Conservation (phyloP, 2,888 invertebrate species). For the Ophioninae sp. region DNA sequence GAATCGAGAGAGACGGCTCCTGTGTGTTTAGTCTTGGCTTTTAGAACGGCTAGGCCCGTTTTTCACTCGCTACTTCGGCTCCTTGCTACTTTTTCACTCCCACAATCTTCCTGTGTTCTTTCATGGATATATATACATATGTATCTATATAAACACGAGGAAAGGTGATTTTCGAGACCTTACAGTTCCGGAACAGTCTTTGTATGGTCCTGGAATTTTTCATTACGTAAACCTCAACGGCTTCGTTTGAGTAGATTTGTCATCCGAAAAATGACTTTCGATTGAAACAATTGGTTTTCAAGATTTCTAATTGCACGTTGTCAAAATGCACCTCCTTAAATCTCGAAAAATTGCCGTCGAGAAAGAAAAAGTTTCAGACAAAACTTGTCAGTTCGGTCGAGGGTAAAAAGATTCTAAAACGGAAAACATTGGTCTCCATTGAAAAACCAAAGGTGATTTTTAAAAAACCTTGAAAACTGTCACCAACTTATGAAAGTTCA, state of each 20-base stretch:
- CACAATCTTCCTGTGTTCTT: background rate
- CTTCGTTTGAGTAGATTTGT: background rate
- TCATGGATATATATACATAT: background rate
- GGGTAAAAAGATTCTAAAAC: too few species aligned
- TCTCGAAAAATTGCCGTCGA: too few species aligned
- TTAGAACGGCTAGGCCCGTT: conserved; percentile 16
- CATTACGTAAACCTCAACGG: background rate
- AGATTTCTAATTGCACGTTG: too few species aligned
- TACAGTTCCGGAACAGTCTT: background rate
- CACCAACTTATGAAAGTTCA: too few species aligned
- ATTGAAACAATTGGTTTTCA: too few species aligned
- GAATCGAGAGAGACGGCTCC: conserved; percentile 14
- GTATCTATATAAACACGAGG: background rate
- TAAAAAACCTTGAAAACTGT: too few species aligned
- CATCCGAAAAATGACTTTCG: too few species aligned
- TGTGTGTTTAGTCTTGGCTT: conserved; percentile 55
- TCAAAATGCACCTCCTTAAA: too few species aligned
- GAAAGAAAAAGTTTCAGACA: too few species aligned
- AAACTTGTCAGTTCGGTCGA: too few species aligned
- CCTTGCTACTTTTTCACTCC: conserved; percentile 12
- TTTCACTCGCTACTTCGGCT: conserved; percentile 34
- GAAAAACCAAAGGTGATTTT: too few species aligned
- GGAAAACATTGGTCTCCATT: too few species aligned
- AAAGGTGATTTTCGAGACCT: background rate
- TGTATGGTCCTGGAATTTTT: background rate